A percentile compares a stretch with the other conserved stretches of the same genome.
These are phyloP conservation scores for Ammodytes dubius DNA, from an alignment of 2,113 vertebrate species.

Conservation along the genomic window DNA sequence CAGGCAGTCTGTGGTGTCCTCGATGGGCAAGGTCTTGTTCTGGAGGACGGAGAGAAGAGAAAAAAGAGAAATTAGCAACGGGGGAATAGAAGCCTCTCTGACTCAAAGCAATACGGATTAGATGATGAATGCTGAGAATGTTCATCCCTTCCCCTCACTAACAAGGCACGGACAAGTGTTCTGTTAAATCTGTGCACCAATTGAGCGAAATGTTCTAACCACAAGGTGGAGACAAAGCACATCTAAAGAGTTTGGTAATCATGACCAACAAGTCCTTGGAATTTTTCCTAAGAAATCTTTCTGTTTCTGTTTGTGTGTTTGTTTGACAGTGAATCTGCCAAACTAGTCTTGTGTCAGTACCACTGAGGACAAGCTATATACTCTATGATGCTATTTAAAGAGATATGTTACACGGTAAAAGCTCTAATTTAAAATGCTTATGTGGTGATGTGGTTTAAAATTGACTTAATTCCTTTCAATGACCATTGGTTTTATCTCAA, in stretches of 20 bases:
- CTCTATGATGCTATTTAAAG: no score
- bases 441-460: no score
- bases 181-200: background rate
- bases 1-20: constrained; percentile 95
- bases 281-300: constrained; percentile 31
- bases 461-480: no score
- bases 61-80: background rate
- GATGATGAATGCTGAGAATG: background rate
- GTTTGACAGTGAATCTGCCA: constrained; percentile 3
- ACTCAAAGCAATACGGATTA: background rate
- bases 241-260: background rate
- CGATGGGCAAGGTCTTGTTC: constrained; percentile 95
- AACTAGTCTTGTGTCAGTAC: no score
- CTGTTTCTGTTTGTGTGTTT: no score
- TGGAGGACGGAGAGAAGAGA: constrained; percentile 57
- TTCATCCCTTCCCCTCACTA: background rate
- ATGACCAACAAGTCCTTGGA: constrained; percentile 20
- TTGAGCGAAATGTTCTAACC: constrained; percentile 24
- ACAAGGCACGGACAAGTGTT: background rate
- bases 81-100: background rate
- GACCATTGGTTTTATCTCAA: no score
- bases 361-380: no score
- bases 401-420: no score
- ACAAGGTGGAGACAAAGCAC: constrained; percentile 67
- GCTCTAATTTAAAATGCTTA: no score